phyloP scores from a whole-genome alignment of 2,888 invertebrate species.

The Trachelus iudaicus region DNA sequence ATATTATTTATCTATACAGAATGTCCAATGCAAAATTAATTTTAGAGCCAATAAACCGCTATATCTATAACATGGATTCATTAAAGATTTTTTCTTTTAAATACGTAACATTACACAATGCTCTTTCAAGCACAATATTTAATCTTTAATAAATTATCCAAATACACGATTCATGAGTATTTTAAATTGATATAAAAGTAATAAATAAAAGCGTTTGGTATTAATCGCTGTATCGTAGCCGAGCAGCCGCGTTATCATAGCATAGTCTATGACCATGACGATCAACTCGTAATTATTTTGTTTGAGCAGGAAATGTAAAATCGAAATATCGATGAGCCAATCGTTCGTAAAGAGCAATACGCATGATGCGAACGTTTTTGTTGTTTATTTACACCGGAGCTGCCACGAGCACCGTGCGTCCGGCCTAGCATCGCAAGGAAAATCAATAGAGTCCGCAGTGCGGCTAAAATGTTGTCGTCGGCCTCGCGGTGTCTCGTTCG shows the following conservation, averaged over 20 bases:
- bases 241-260: neutral
- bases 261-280: neutral
- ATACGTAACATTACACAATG: neutral
- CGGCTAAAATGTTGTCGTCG: constrained; percentile 61
- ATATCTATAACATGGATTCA: neutral
- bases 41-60: neutral
- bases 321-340: neutral
- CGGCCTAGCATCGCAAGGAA: constrained; percentile 44
- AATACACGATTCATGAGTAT: neutral
- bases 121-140: neutral
- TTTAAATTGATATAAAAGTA: neutral
- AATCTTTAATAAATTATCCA: neutral
- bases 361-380: constrained; percentile 24
- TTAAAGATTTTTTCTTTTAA: neutral
- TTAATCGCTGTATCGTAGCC: neutral
- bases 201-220: neutral
- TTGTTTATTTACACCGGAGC: constrained; percentile 60
- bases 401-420: constrained; percentile 30
- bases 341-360: neutral
- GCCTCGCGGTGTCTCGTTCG: constrained; percentile 12
- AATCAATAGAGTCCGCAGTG: constrained; percentile 65
- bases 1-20: neutral
- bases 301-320: neutral
- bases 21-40: neutral
- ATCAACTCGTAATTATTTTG: neutral